Percentiles rank a stretch among this genome's conserved stretches.
These are phyloP conservation scores for Hyperoplus immaculatus DNA, from an alignment of 2,797 vertebrate genomes.

Conservation along the genomic window DNA sequence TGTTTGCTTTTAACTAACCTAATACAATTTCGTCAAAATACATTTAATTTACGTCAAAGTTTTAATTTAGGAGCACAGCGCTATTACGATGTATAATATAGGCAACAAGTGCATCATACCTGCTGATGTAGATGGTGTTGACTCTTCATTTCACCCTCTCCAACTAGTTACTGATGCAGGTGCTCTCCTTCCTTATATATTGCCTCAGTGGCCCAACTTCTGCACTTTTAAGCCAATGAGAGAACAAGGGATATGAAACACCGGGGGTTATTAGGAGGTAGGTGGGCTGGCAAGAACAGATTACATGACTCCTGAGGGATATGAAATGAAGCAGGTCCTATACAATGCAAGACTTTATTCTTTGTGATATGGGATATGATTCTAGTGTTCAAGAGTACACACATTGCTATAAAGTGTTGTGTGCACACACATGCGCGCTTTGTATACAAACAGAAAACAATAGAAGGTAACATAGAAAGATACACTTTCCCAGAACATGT, in stretches of 20 bases:
- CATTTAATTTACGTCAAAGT: not conserved
- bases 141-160: constrained; percentile 67
- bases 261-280: constrained; percentile 69
- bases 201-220: constrained; percentile 42
- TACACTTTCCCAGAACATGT: constrained; percentile 37
- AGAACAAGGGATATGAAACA: constrained; percentile 65
- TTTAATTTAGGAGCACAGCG: not conserved
- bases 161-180: constrained; percentile 47
- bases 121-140: constrained; percentile 51
- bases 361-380: constrained; percentile 80
- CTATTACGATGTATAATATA: not conserved
- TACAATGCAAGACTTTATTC: constrained; percentile 77
- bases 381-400: constrained; percentile 40
- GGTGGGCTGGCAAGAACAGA: constrained; percentile 78
- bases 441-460: constrained; percentile 56
- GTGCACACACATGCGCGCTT: constrained; percentile 50
- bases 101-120: constrained; percentile 65
- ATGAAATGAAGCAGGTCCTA: constrained; percentile 73
- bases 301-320: constrained; percentile 83
- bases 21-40: too few relatives aligned
- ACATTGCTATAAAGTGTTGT: constrained; percentile 22
- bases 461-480: constrained; percentile 45
- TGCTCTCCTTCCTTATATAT: constrained; percentile 81
- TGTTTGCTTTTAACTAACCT: too few relatives aligned
- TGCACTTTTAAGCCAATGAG: constrained; percentile 67